Conservation (phyloP, 1,140 invertebrate species). For the Drosophila biarmipes region DNA sequence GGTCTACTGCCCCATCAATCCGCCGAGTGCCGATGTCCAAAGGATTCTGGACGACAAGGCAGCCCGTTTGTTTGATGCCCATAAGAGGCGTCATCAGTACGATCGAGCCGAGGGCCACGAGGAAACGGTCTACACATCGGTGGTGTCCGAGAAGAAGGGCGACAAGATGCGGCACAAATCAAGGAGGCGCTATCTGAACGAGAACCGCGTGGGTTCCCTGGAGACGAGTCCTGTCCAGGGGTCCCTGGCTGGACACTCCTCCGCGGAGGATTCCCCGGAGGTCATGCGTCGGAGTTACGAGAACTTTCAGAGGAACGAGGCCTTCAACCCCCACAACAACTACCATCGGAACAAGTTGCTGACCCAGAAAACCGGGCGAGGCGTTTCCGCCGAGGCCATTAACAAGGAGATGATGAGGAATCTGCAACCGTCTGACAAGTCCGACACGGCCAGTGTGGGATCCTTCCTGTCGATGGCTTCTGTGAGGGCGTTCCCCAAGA, state of each 20-base stretch:
- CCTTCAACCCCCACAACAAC: conserved; percentile 81
- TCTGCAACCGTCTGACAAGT: conserved; percentile 61
- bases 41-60: conserved; percentile 81
- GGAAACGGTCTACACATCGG: conserved; percentile 76
- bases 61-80: conserved; percentile 66
- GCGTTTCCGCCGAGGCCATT: conserved; percentile 67
- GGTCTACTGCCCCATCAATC: conserved; percentile 82
- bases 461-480: conserved; percentile 91
- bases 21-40: conserved; percentile 76
- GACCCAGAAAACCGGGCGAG: conserved; percentile 54
- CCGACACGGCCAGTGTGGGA: conserved; percentile 81
- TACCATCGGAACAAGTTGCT: conserved; percentile 83
- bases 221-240: conserved; percentile 76
- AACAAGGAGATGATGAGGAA: conserved; percentile 76
- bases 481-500: conserved; percentile 90
- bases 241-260: conserved; percentile 52
- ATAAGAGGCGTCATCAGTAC: conserved; percentile 73
- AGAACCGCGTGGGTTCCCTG: conserved; percentile 81
- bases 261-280: conserved; percentile 66
- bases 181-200: conserved; percentile 75
- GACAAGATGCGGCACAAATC: conserved; percentile 73
- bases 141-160: conserved; percentile 75
- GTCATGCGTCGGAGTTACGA: conserved; percentile 58
- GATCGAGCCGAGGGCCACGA: conserved; percentile 72
- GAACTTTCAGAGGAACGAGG: conserved; percentile 75